Percentiles rank a stretch among this genome's conserved stretches.
phyloP scores from a whole-genome alignment of 1,140 invertebrate species.

The Notospermus geniculatus region DNA sequence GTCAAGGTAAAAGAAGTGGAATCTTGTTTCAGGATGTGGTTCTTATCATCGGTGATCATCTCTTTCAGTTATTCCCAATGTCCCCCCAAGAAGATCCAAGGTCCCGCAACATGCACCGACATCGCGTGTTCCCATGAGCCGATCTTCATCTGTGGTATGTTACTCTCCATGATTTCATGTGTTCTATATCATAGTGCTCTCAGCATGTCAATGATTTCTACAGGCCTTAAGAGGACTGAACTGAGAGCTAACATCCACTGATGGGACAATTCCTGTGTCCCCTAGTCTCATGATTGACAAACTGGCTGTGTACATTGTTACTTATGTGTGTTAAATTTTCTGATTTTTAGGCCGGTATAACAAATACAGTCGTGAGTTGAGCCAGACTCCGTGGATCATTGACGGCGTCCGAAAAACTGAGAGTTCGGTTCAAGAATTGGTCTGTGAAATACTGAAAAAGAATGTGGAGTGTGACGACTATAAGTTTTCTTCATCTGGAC shows the following conservation, averaged over 20 bases:
- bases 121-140: slow-evolving; percentile 45
- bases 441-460: slow-evolving; percentile 64
- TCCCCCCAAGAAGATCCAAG: slow-evolving; percentile 29
- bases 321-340: too few species aligned
- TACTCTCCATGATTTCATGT: too few species aligned
- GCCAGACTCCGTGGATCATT: slow-evolving; percentile 93
- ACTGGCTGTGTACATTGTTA: too few species aligned
- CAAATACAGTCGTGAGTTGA: slow-evolving; percentile 80
- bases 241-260: too few species aligned
- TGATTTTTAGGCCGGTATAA: slow-evolving; percentile 75
- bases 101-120: slow-evolving; percentile 30
- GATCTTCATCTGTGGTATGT: slow-evolving; percentile 43
- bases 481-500: slow-evolving; percentile 84
- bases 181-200: too few species aligned
- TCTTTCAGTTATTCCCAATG: slow-evolving; percentile 32
- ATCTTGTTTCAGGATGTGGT: slow-evolving; percentile 1
- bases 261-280: too few species aligned
- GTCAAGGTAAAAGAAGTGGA: too few species aligned
- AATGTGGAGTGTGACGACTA: slow-evolving; percentile 57
- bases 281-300: too few species aligned
- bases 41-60: slow-evolving; percentile 7
- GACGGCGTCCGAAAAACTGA: slow-evolving; percentile 77
- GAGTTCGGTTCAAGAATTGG: slow-evolving; percentile 86
- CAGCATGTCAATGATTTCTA: too few species aligned
- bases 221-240: too few species aligned